A percentile compares a stretch with the other conserved stretches of the same genome.
Conservation (phyloP, 2,113 vertebrate species). For the Cinclus cinclus region DNA sequence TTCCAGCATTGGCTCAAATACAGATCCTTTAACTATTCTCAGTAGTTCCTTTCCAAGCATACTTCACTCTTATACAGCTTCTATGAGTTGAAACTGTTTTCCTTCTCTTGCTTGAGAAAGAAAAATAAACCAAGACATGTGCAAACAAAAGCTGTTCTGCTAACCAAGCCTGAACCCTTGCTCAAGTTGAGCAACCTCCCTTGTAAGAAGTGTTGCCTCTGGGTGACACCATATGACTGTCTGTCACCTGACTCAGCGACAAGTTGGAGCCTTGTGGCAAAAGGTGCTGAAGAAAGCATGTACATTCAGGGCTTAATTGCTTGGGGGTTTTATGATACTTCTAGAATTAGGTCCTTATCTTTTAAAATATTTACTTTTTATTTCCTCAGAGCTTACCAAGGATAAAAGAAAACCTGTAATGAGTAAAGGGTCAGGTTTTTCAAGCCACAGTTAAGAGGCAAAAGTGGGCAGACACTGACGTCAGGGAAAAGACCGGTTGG, state of each 20-base stretch:
- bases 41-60: neutral
- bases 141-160: slow-evolving; percentile 41
- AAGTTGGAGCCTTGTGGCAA: slow-evolving; percentile 24
- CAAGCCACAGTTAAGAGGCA: neutral
- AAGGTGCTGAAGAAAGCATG: slow-evolving; percentile 46
- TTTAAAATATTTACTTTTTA: neutral
- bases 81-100: neutral
- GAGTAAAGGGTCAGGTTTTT: neutral
- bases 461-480: neutral
- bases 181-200: slow-evolving; percentile 20
- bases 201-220: neutral
- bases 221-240: neutral
- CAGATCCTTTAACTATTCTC: neutral
- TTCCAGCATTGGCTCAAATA: neutral
- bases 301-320: neutral
- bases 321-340: neutral
- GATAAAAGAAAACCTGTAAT: neutral
- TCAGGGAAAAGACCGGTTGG: neutral
- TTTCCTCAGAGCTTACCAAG: neutral
- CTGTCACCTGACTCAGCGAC: slow-evolving; percentile 48
- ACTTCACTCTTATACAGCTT: neutral
- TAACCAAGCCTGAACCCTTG: neutral
- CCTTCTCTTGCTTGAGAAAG: neutral
- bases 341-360: neutral
- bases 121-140: slow-evolving; percentile 11